These are phyloP conservation scores for Perdita meconis DNA, from an alignment of 2,888 invertebrate genomes.

Conservation along the genomic window DNA sequence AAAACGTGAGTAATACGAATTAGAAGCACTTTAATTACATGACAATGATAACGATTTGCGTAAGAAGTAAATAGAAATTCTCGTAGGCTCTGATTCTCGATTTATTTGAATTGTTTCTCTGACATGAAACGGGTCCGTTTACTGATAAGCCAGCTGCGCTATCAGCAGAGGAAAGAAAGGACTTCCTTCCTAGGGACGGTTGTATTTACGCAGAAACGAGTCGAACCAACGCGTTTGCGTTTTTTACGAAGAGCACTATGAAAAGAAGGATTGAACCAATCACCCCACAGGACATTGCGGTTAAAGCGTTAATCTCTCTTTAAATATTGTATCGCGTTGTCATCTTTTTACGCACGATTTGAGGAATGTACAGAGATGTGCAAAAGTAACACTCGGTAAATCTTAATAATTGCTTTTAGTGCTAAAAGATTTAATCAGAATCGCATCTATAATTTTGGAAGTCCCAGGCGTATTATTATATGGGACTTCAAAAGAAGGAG, in stretches of 20 bases:
- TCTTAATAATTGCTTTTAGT: too few species aligned
- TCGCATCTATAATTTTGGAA: too few species aligned
- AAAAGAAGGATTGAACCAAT: not conserved
- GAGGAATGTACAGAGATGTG: too few species aligned
- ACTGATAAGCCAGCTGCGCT: conserved; percentile 69
- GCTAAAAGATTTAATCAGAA: too few species aligned
- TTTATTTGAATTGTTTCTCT: conserved; percentile 28
- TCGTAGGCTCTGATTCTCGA: not conserved
- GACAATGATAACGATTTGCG: not conserved
- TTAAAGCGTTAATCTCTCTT: not conserved
- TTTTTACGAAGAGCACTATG: conserved; percentile 23
- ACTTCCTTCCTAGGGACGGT: conserved; percentile 72
- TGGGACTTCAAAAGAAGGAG: too few species aligned
- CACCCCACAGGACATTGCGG: conserved; percentile 5
- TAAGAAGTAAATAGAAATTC: not conserved
- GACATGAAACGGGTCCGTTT: conserved; percentile 39
- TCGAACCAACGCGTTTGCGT: conserved; percentile 23
- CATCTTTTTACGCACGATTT: too few species aligned
- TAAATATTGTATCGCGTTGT: too few species aligned
- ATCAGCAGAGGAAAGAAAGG: conserved; percentile 77
- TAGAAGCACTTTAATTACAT: not conserved
- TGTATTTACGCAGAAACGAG: conserved; percentile 60
- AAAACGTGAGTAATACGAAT: too few species aligned
- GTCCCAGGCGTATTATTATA: too few species aligned
- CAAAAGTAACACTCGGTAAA: too few species aligned